These are phyloP conservation scores for Champsocephalus esox DNA, from an alignment of 2,797 vertebrate genomes.

Conservation along the genomic window DNA sequence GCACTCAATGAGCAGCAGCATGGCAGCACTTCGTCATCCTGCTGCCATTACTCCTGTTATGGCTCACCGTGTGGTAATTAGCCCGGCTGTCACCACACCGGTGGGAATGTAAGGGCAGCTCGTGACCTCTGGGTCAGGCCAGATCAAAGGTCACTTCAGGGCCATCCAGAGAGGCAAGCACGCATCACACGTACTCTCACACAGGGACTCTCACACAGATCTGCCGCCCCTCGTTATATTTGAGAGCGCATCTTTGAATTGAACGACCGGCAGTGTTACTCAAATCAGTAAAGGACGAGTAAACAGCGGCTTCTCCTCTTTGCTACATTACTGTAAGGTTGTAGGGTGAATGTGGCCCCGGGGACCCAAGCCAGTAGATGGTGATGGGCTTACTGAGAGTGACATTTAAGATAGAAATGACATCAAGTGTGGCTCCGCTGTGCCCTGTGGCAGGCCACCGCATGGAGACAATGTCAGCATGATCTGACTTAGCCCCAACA, in stretches of 20 bases:
- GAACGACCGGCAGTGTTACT: conserved; percentile 60
- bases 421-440: conserved; percentile 70
- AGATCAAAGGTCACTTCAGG: conserved; percentile 75
- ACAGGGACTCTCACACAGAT: conserved; percentile 12
- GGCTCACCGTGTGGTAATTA: conserved; percentile 78
- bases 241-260: conserved; percentile 54
- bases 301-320: conserved; percentile 67
- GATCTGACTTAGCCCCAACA: conserved; percentile 72
- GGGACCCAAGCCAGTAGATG: conserved; percentile 55
- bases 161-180: conserved; percentile 53
- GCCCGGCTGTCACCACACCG: conserved; percentile 70
- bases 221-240: conserved; percentile 50
- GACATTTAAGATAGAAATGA: conserved; percentile 81
- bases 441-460: conserved; percentile 67
- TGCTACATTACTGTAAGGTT: conserved; percentile 72
- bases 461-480: conserved; percentile 70
- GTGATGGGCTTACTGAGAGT: conserved; percentile 69
- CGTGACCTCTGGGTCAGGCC: conserved; percentile 66
- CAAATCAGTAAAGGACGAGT: conserved; percentile 72
- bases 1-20: conserved; percentile 58
- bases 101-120: conserved; percentile 75
- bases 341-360: conserved; percentile 75
- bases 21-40: conserved; percentile 72
- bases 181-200: conserved; percentile 36
- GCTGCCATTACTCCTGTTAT: conserved; percentile 72